These are phyloP conservation scores for Helogale parvula DNA, from an alignment of 2,113 vertebrate genomes.

Conservation along the genomic window DNA sequence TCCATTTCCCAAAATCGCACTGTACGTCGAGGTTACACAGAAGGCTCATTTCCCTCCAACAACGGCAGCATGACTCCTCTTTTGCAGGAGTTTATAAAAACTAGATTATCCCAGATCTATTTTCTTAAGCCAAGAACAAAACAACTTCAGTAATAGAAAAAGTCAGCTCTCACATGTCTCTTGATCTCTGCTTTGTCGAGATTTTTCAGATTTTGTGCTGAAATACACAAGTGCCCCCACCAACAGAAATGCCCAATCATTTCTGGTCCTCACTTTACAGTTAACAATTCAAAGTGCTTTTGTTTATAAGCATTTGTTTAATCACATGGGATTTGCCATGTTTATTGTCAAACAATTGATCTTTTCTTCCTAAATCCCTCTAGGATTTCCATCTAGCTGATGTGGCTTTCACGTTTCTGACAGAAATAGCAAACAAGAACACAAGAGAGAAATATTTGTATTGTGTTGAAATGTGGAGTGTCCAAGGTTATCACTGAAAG, in stretches of 20 bases:
- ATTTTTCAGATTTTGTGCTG: conserved; percentile 19
- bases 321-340: conserved; percentile 61
- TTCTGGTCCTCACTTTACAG: conserved; percentile 12
- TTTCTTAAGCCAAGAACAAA: conserved; percentile 63
- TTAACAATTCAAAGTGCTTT: conserved; percentile 51
- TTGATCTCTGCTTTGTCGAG: conserved; percentile 54
- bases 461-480: conserved; percentile 31
- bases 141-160: conserved; percentile 11
- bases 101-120: conserved; percentile 14
- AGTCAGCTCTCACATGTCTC: neutral
- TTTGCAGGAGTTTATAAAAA: conserved; percentile 46
- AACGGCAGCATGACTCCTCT: neutral
- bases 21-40: neutral
- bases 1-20: neutral
- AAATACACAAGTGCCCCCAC: neutral
- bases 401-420: conserved; percentile 43
- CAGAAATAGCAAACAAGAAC: conserved; percentile 65
- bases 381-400: conserved; percentile 61
- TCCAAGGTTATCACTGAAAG: conserved; percentile 61
- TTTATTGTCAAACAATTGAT: conserved; percentile 71
- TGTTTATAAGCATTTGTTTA: conserved; percentile 47
- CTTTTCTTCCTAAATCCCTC: conserved; percentile 66
- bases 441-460: conserved; percentile 34
- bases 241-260: neutral
- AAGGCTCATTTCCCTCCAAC: neutral